Base-by-base conservation (phyloP, 2,888 invertebrate genomes). In the Allolobophora icterica region DNA sequence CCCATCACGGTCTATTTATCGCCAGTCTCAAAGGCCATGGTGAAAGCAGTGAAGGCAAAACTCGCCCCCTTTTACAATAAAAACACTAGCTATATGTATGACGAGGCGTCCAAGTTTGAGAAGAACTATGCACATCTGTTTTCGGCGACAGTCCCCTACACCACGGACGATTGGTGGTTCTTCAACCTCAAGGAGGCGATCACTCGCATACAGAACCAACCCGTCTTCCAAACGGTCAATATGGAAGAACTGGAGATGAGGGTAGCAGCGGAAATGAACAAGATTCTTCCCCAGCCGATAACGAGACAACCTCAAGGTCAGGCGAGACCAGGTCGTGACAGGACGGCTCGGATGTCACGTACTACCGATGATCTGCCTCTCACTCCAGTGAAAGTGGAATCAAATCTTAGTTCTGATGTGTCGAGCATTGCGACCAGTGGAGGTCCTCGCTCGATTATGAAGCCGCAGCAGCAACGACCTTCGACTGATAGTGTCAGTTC, bases 1-100 rank as follows among this genome's bases (percentile, higher is more conserved):
- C 93, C 93, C 11, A 93, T 93, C 84, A 93, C 93, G 30, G 92
- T 93, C 35, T 93, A 92, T 89, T 58, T 93, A 15, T 90, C 91
- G 58, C 92, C 93, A 19, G 92, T 90, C 38, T 92, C 91, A 45
- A 93, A 93, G 90, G 45, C 84, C 24, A 91, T 93, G 8, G 91
- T 93, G 24, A 93, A 93, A 90, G 38, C 89, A 0, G 89, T 93
- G 52, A 91, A 92, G 84, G 52, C 45, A n/a, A 90, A 91, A 24
- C 91, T 93, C 6, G 93, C 93, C 15, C 93, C 93, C 1, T 90
- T 92, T 17, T 93, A 92, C 90, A 91, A 92, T 84, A 91, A 92
- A 83, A 92, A 92, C 35, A 84, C 92, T 0, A 83, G 91, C 24
- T 91, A 91, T 34, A 91, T 93, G 91, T 92, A 89, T 87, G 93